Conservation (phyloP, 2,888 invertebrate genomes). For the Cryptus armator region DNA sequence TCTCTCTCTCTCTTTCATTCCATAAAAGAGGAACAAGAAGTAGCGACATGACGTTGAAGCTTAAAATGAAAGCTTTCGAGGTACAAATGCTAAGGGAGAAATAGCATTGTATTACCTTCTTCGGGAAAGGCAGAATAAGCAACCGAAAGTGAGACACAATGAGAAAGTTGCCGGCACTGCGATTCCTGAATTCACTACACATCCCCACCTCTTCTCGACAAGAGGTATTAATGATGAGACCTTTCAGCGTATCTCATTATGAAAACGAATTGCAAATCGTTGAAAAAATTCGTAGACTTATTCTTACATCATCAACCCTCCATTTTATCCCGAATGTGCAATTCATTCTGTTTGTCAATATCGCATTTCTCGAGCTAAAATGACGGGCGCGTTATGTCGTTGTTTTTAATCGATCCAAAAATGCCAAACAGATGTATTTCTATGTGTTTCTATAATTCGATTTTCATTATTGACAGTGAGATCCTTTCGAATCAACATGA, state of each 20-base stretch:
- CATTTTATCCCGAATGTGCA: neutral
- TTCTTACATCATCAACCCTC: slow-evolving; percentile 12
- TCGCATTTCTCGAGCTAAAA: neutral
- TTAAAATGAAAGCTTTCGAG: slow-evolving; percentile 63
- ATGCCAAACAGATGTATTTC: neutral
- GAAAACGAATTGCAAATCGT: slow-evolving; percentile 36
- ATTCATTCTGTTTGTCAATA: neutral
- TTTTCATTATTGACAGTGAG: neutral
- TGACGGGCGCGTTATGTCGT: neutral
- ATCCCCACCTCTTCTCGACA: neutral
- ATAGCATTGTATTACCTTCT: slow-evolving; percentile 49
- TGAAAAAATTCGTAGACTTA: slow-evolving; percentile 36
- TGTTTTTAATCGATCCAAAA: neutral
- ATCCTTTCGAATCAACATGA: neutral
- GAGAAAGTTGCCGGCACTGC: slow-evolving; percentile 41
- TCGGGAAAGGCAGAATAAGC: slow-evolving; percentile 30
- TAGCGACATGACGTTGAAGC: slow-evolving; percentile 55
- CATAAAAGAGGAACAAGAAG: slow-evolving; percentile 40
- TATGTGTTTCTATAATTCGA: neutral
- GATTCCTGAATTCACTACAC: slow-evolving; percentile 22
- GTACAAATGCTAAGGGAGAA: slow-evolving; percentile 49
- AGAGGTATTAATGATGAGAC: slow-evolving; percentile 43
- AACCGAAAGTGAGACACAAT: slow-evolving; percentile 38
- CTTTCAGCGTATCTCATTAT: slow-evolving; percentile 46
- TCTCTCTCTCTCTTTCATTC: slow-evolving; percentile 27